A percentile compares a stretch with the other conserved stretches of the same genome.
These are phyloP conservation scores for Pantherophis guttatus DNA, from an alignment of 2,113 vertebrate genomes.

Conservation along the genomic window DNA sequence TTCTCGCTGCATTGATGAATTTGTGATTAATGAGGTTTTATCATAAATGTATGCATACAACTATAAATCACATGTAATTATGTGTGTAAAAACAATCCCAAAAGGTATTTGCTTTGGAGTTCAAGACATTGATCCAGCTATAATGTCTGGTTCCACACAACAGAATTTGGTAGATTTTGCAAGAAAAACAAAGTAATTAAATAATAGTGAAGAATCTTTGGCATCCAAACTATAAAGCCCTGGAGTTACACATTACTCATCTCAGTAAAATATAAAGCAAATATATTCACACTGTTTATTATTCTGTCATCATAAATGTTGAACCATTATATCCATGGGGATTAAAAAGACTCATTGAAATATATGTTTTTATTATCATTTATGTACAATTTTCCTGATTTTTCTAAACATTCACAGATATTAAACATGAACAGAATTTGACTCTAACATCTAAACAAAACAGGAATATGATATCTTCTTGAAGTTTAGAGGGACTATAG, in stretches of 20 bases:
- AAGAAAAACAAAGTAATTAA: constrained; percentile 65
- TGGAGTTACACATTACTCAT: constrained; percentile 58
- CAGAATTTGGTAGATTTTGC: constrained; percentile 55
- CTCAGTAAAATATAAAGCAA: constrained; percentile 50
- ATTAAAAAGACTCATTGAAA: constrained; percentile 16
- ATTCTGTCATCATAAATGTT: constrained; percentile 40
- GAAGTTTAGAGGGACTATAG: not conserved
- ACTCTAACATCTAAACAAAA: not conserved
- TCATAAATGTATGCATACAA: constrained; percentile 65
- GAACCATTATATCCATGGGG: constrained; percentile 43
- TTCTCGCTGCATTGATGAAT: constrained; percentile 64
- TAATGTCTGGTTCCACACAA: constrained; percentile 55
- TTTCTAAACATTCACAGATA: constrained; percentile 3
- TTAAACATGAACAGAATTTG: not conserved
- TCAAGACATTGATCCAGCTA: constrained; percentile 64
- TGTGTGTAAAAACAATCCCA: constrained; percentile 61
- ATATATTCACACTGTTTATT: constrained; percentile 43
- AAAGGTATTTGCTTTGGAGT: constrained; percentile 73
- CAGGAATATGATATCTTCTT: not conserved
- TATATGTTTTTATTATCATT: not conserved
- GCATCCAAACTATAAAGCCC: constrained; percentile 46
- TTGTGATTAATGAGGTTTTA: constrained; percentile 68
- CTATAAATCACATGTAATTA: constrained; percentile 75
- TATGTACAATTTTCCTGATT: constrained; percentile 24
- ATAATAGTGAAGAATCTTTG: constrained; percentile 54